Evolutionary conservation across 1,140 invertebrate species (phyloP).

Genomic region (Brachionus plicatilis): DNA sequence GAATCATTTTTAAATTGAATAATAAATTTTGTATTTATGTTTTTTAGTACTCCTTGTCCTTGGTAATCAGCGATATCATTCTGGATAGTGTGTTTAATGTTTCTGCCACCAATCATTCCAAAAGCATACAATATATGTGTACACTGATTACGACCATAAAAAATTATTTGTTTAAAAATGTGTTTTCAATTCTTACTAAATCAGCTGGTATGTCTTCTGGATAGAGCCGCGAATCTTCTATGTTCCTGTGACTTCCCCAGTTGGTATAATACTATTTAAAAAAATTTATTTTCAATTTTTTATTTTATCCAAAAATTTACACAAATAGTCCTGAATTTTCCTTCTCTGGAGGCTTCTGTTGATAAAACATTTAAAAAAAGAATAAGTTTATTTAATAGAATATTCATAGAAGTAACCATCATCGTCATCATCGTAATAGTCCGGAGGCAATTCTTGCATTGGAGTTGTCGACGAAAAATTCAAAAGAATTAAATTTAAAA

Average conservation of each 20-base stretch:
- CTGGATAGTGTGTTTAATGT: background rate
- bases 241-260: constrained; percentile 35
- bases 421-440: constrained; percentile 2
- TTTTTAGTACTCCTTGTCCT: background rate
- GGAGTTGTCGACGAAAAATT: background rate
- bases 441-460: constrained; percentile 28
- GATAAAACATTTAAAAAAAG: background rate
- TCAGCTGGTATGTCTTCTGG: constrained; percentile 40
- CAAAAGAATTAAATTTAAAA: background rate
- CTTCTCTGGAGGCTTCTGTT: background rate
- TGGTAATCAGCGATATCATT: constrained; percentile 32
- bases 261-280: constrained; percentile 33
- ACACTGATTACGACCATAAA: background rate
- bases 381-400: background rate
- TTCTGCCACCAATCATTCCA: background rate
- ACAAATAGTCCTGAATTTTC: constrained; percentile 35
- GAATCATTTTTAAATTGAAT: background rate
- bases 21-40: background rate
- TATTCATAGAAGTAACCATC: background rate
- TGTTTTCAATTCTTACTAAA: background rate
- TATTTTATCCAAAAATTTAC: background rate
- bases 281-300: background rate
- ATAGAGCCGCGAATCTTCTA: constrained; percentile 3
- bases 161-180: background rate
- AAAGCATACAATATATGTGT: constrained; percentile 41